These are phyloP conservation scores for Pseudomyrmex gracilis DNA, from an alignment of 1,140 invertebrate species.

Conservation along the genomic window DNA sequence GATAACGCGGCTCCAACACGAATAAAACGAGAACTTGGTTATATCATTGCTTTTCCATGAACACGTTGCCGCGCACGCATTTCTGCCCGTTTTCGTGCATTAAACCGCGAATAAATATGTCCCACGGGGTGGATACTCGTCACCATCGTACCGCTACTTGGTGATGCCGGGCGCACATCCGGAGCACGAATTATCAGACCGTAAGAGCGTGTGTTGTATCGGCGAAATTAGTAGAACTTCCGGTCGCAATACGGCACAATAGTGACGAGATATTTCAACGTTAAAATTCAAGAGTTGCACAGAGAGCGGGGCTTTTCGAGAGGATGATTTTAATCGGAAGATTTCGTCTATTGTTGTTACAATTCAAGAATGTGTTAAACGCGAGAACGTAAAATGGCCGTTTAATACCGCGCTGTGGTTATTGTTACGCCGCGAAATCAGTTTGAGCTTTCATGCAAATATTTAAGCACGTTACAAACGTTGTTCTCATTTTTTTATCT, in stretches of 20 bases:
- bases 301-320: background rate
- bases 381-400: background rate
- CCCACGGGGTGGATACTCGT: conserved; percentile 26
- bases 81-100: conserved; percentile 41
- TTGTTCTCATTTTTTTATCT: background rate
- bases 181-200: conserved; percentile 40
- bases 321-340: background rate
- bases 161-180: conserved; percentile 36
- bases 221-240: conserved; percentile 29
- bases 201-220: conserved; percentile 3
- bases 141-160: conserved; percentile 15
- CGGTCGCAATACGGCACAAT: background rate
- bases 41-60: conserved; percentile 56
- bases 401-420: background rate
- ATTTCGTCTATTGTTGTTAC: background rate
- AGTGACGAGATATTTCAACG: conserved; percentile 19
- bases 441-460: background rate
- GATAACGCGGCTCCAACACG: conserved; percentile 37
- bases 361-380: background rate
- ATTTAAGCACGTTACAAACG: background rate
- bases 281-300: background rate
- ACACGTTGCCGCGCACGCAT: conserved; percentile 22
- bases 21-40: conserved; percentile 48
- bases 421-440: background rate
- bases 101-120: conserved; percentile 58